phyloP scores from a whole-genome alignment of 2,888 invertebrate genomes.

The Ennomos erosarius region DNA sequence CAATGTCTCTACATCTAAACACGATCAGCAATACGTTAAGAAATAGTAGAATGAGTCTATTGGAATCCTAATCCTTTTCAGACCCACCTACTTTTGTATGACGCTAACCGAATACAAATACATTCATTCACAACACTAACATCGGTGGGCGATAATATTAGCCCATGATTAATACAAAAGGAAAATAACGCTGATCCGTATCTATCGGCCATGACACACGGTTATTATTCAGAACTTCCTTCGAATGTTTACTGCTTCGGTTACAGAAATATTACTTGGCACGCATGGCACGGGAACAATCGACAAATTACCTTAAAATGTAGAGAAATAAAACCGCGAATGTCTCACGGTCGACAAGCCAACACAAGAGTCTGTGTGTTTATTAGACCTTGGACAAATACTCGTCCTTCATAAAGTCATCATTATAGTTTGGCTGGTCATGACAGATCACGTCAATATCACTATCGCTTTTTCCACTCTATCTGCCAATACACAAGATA shows the following conservation, averaged over 20 bases:
- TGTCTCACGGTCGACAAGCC: constrained; percentile 28
- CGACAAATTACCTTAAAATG: constrained; percentile 12
- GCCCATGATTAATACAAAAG: constrained; percentile 30
- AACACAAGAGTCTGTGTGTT: constrained; percentile 9
- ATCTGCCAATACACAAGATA: background rate
- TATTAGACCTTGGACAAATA: too few species aligned
- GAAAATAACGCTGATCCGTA: constrained; percentile 33
- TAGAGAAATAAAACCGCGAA: constrained; percentile 15
- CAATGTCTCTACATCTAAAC: background rate
- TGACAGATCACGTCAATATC: constrained; percentile 11
- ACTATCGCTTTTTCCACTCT: constrained; percentile 13
- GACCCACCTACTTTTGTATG: constrained; percentile 27
- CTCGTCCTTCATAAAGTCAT: too few species aligned
- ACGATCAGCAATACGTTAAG: constrained; percentile 3
- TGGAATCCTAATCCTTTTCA: constrained; percentile 9
- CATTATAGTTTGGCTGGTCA: too few species aligned
- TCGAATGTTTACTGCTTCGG: constrained; percentile 34
- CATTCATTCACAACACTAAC: constrained; percentile 37
- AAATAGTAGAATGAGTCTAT: constrained; percentile 10
- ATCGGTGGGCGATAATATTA: constrained; percentile 25
- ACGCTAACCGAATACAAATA: constrained; percentile 33
- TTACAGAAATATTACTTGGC: constrained; percentile 22
- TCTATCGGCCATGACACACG: constrained; percentile 33
- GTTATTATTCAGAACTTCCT: constrained; percentile 34
- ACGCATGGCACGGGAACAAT: constrained; percentile 16